Evolutionary conservation across 2,113 vertebrate species (phyloP).

Genomic region (Festucalex cinctus): DNA sequence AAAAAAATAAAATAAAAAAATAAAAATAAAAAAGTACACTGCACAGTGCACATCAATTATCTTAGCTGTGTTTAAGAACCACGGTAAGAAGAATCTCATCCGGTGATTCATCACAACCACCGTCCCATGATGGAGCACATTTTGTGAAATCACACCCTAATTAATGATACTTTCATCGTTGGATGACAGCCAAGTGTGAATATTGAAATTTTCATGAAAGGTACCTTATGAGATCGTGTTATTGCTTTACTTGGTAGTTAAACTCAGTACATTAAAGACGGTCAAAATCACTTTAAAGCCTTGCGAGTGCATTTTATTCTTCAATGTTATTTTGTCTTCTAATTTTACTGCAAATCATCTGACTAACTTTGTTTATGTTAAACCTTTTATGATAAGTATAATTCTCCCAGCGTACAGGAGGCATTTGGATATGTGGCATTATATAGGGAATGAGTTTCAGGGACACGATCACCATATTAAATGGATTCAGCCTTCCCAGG

Average conservation of each 20-base stretch:
- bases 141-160: slow-evolving; percentile 30
- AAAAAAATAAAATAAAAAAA: too few species aligned
- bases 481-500: background rate
- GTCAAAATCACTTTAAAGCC: background rate
- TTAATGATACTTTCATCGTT: slow-evolving; percentile 30
- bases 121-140: slow-evolving; percentile 10
- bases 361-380: background rate
- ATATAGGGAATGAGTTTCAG: background rate
- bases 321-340: background rate
- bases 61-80: too few species aligned
- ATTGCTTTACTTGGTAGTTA: slow-evolving; percentile 21
- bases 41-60: too few species aligned
- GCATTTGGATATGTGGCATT: background rate
- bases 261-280: slow-evolving; percentile 4
- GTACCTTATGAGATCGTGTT: background rate
- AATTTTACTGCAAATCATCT: background rate
- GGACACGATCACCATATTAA: background rate
- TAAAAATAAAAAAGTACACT: too few species aligned
- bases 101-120: background rate
- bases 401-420: background rate
- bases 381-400: background rate
- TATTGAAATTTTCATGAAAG: slow-evolving; percentile 21
- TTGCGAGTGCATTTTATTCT: too few species aligned
- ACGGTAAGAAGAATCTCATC: background rate
- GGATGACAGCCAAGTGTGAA: slow-evolving; percentile 22